Percentiles rank a stretch among this genome's conserved stretches.
phyloP scores from a whole-genome alignment of 2,888 invertebrate species.

The Megamerina dolium region DNA sequence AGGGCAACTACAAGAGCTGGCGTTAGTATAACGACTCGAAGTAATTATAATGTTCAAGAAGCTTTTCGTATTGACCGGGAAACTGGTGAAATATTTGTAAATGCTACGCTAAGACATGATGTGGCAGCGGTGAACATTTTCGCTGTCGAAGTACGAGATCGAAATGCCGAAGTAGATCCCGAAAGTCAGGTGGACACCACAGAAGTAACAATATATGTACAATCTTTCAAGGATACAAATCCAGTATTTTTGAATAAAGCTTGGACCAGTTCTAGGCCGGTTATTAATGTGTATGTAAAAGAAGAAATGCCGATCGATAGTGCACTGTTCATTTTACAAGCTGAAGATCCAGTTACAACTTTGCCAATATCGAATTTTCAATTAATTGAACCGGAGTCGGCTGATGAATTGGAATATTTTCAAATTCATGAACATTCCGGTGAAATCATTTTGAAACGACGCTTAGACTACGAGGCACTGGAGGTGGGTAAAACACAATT shows the following conservation, averaged over 20 bases:
- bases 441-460: conserved; percentile 64
- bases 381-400: conserved; percentile 54
- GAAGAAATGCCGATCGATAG: conserved; percentile 74
- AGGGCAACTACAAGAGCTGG: conserved; percentile 71
- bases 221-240: conserved; percentile 70
- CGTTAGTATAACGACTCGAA: conserved; percentile 57
- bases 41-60: conserved; percentile 59
- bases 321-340: conserved; percentile 61
- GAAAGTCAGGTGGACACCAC: conserved; percentile 60
- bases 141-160: conserved; percentile 64
- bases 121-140: conserved; percentile 68
- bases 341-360: conserved; percentile 65
- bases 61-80: conserved; percentile 65
- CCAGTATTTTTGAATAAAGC: conserved; percentile 67
- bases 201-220: conserved; percentile 71
- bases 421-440: conserved; percentile 64
- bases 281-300: conserved; percentile 61
- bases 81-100: conserved; percentile 63
- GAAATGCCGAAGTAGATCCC: conserved; percentile 62
- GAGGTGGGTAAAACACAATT: conserved; percentile 42
- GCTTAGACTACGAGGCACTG: conserved; percentile 73
- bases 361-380: conserved; percentile 58
- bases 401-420: conserved; percentile 50
- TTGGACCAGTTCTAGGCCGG: conserved; percentile 66
- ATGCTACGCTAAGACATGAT: conserved; percentile 64